Evolutionary conservation across 2,113 vertebrate species (phyloP), one percentile per base, ranked within the genome.

Genomic region (Burhinus bistriatus): DNA sequence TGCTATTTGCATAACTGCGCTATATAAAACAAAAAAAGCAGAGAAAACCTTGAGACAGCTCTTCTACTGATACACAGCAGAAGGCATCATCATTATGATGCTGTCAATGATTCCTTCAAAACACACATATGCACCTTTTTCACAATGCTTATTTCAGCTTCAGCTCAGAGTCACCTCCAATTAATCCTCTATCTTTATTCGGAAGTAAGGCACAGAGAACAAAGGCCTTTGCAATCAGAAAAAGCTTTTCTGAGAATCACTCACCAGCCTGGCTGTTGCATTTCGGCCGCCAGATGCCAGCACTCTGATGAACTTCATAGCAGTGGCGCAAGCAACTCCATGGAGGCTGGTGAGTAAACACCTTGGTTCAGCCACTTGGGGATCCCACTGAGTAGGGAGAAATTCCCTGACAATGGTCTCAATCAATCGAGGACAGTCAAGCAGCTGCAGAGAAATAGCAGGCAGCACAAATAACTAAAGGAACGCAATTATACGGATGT

Each of bases 241-340:
- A 83, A 88, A 90, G 38, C 18, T 86, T 30, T 82, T 76, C 42
- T 16, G 16, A 61, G 51, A 79, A 70, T 81, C 64, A 87, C 98
- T 98, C 83, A 99, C 99, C 98, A 99, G 98, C 91, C 99, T 98
- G 84, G 99, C 99, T 95, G 99, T 98, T 91, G 97, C 98, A 38
- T 99, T 99, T 95, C 99, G 98, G 42, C 99, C 99, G 79, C 99
- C 98, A 11, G 98, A 98, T 29, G 99, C 99, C 97, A 99, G 95
- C n/a, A 99, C 98, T 82, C 99, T 98, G 26, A 99, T 91, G 9
- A 99, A 98, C 96, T 99, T 99, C 99, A 99, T 98, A 83, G 99
- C 99, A 30, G 92, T 75, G 66, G 99, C 97, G 30, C 99, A 98
- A 36, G 99, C 98, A 52, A 99, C 93, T 78, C 98, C 98, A 4